Percentiles rank a stretch among this genome's conserved stretches.
Evolutionary conservation across 2,113 vertebrate genomes (phyloP).

Genomic region (Triplophysa tibetana): DNA sequence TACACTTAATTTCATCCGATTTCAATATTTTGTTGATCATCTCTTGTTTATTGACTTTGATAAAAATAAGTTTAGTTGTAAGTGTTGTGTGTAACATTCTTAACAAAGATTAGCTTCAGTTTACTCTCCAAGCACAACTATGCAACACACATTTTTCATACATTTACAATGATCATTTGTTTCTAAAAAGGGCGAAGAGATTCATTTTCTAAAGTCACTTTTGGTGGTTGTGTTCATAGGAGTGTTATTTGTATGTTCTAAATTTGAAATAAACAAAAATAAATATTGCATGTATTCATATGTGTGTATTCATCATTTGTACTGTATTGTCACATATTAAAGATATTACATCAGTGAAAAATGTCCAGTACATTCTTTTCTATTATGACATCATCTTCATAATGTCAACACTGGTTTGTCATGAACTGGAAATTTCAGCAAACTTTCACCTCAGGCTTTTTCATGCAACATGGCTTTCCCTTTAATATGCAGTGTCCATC

Average conservation of each 20-base stretch:
- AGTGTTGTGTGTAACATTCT: no score
- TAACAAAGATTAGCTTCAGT: no score
- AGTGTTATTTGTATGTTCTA: not conserved
- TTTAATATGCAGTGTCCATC: not conserved
- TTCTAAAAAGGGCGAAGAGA: no score
- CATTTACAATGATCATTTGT: no score
- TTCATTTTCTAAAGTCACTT: no score
- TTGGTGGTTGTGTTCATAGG: not conserved
- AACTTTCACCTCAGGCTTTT: not conserved
- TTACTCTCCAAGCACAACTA: no score
- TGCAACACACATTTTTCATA: no score
- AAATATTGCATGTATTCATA: not conserved
- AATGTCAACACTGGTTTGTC: not conserved
- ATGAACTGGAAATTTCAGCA: not conserved
- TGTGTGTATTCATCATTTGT: not conserved
- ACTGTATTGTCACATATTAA: not conserved
- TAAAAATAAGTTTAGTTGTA: no score
- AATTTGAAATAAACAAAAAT: not conserved
- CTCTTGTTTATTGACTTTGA: no score
- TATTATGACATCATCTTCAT: conserved; percentile 1
- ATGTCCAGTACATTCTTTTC: not conserved
- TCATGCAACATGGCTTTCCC: not conserved
- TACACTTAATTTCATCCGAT: no score
- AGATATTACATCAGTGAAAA: not conserved
- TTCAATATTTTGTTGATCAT: no score